A percentile compares a stretch with the other conserved stretches of the same genome.
Evolutionary conservation across 2,113 vertebrate species (phyloP).

Genomic region (Callospermophilus lateralis): DNA sequence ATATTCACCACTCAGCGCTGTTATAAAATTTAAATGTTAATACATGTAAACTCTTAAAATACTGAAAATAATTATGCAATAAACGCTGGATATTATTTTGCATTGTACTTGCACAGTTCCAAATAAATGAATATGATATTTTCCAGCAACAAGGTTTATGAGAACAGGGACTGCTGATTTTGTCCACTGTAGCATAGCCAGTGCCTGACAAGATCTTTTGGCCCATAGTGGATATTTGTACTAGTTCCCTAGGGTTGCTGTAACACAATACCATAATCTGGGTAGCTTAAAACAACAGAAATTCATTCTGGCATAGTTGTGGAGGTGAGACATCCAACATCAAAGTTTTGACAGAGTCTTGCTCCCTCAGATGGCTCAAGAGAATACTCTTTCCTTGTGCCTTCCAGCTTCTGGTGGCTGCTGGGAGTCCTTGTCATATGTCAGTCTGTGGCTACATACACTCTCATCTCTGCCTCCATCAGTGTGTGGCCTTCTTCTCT

Average conservation of each 20-base stretch:
- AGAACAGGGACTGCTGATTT: background rate
- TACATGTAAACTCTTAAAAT: background rate
- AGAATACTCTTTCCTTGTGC: background rate
- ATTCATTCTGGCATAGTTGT: background rate
- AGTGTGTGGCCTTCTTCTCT: background rate
- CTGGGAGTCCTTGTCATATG: background rate
- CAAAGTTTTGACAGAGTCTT: background rate
- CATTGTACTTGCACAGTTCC: background rate
- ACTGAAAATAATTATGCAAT: background rate
- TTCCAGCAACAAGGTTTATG: background rate
- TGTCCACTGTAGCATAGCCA: background rate
- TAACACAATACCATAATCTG: background rate
- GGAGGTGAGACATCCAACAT: background rate
- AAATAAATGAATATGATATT: background rate
- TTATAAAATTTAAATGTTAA: slow-evolving; percentile 5
- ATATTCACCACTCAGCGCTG: background rate
- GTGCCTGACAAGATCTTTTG: background rate
- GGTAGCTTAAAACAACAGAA: background rate
- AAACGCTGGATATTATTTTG: background rate
- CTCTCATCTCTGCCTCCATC: background rate
- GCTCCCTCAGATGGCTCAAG: background rate
- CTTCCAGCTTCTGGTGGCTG: background rate
- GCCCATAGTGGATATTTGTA: background rate
- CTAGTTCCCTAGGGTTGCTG: background rate
- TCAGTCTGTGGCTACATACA: background rate